Evolutionary conservation across 2,113 vertebrate genomes (phyloP).

Genomic region (Zosterops borbonicus): DNA sequence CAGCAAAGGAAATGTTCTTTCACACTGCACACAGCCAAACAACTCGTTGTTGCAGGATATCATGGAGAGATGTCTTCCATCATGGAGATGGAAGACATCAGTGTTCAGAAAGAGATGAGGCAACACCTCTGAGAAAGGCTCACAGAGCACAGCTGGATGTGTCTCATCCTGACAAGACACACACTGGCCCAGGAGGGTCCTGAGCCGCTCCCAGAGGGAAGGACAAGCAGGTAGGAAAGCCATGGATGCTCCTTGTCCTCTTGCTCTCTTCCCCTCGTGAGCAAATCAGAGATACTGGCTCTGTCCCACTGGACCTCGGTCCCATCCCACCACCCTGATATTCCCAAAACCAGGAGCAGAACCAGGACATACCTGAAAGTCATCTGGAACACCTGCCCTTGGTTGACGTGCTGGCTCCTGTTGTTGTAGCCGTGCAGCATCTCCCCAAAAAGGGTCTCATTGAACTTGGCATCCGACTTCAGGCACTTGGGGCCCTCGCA

Average conservation of each 20-base stretch:
- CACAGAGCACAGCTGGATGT: background rate
- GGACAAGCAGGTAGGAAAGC: background rate
- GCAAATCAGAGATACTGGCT: background rate
- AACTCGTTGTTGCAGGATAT: fast-evolving
- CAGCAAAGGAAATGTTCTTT: background rate
- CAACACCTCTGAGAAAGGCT: background rate
- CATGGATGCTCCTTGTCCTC: background rate
- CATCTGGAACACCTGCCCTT: constrained; percentile 98
- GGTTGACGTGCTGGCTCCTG: constrained; percentile 90
- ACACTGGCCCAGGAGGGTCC: background rate
- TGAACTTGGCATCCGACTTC: constrained; percentile 86
- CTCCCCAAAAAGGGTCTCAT: constrained; percentile 94
- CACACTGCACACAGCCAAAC: fast-evolving
- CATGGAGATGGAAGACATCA: background rate
- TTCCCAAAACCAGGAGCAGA: background rate
- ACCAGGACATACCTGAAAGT: constrained; percentile 85
- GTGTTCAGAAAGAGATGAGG: background rate
- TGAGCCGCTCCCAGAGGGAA: background rate
- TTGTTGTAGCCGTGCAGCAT: constrained; percentile 98
- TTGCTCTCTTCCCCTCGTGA: background rate
- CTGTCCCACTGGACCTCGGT: background rate
- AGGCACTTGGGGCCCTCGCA: constrained; percentile 92
- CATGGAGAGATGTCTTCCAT: background rate
- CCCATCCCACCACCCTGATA: background rate
- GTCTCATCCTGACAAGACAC: background rate